Base-by-base conservation (phyloP, 2,888 invertebrate species). In the Drosophila sordidula region DNA sequence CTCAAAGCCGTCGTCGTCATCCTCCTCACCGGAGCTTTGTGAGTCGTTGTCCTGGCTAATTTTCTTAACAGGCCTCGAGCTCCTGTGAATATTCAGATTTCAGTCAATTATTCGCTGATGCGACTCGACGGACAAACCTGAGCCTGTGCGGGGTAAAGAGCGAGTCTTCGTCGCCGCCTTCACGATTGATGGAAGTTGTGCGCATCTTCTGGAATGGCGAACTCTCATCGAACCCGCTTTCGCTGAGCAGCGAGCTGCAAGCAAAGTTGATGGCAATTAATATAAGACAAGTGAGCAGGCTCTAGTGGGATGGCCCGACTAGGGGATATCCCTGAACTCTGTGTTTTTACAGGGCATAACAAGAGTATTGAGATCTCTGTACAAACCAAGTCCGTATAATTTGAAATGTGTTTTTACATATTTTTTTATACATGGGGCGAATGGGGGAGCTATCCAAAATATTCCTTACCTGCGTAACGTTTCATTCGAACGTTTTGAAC, bases 1-100 rank as follows among this genome's bases (percentile, higher is more conserved):
- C 91, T 98, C 97, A 93, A 98, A 98, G 78, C 97, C 97, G 90
- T 98, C 98, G 85, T 97, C 85, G 32, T 84, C 85, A 50, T 84
- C 97, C 74, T 96, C 96, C 92, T 97, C 95, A 68, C 97, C 95
- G 47, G 97, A 97, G 91, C 97, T 97, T 74, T 97, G 94, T 70
- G 97, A 97, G 92, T 97, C 97, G 36, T 96, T 96, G 59, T 92
- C 92, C 79, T 92, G 92, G 66, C 90, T 91, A 25, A 89, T 70
- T 90, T 95, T 95, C 70, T 95, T 94, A 25, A 93, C 93, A 42
- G 96, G 96, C 67, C 96, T 93, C 22, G 95, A 95, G 89, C 95
- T 95, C 92, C 95, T 94, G 77, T 66, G 42, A 42, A 26, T 38
- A 14, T 6, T 6, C 5, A 11, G 3, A 16, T 56, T 61, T 54